Evolutionary conservation across 1,140 invertebrate species (phyloP).

Genomic region (Penaeus vannamei): DNA sequence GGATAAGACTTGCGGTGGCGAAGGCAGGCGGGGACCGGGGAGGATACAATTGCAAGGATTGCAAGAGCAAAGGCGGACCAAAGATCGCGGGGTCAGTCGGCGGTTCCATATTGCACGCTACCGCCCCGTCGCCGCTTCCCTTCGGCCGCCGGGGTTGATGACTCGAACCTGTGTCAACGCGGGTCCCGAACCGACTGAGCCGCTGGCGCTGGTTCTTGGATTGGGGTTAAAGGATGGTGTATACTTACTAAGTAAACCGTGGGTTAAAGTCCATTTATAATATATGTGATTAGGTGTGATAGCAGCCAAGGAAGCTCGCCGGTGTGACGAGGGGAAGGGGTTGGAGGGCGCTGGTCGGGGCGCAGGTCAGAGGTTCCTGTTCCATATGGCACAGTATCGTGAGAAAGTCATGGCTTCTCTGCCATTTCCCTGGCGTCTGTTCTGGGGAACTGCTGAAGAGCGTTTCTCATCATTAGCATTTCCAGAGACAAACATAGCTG

Average conservation of each 20-base stretch:
- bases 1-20: conserved; percentile 1
- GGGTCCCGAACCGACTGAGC: background rate
- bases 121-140: conserved; percentile 18
- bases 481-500: too few relatives aligned
- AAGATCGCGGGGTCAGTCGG: background rate
- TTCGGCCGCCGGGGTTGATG: background rate
- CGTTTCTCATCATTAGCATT: background rate
- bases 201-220: too few relatives aligned
- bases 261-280: too few relatives aligned
- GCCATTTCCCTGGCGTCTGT: too few relatives aligned
- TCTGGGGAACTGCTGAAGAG: too few relatives aligned
- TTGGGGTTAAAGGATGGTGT: too few relatives aligned
- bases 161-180: background rate
- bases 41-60: background rate
- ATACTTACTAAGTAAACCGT: too few relatives aligned
- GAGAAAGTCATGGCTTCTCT: background rate
- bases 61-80: background rate
- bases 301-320: background rate
- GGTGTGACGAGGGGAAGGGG: conserved; percentile 1
- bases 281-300: too few relatives aligned
- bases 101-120: conserved; percentile 46
- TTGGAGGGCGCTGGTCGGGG: background rate
- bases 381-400: conserved; percentile 53
- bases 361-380: conserved; percentile 25
- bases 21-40: background rate